Evolutionary conservation across 2,797 vertebrate genomes (phyloP), one percentile per base, ranked within the genome.

Genomic region (Siniperca undulata): DNA sequence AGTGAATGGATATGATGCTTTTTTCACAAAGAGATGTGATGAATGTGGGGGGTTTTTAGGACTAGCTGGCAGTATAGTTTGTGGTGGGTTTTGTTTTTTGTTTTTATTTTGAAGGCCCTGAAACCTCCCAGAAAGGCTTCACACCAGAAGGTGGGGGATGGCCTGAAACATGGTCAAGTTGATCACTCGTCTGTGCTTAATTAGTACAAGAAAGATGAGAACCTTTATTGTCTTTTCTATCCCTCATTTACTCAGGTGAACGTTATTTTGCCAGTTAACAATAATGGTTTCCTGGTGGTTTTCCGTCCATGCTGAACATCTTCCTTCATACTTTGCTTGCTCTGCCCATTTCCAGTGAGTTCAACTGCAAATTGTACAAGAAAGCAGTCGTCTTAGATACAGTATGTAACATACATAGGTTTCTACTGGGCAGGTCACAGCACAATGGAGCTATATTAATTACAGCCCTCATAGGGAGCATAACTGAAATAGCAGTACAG

Each of bases 171-270:
- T 48, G 30, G 36, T n/a, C 13, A 61, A 19, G 17, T 1, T 17
- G 17, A 62, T 46, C 16, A n/a, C 44, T 56, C 0, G 0, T 36
- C 40, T 40, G 30, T 59, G 27, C 38, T 48, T 60, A 6, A 44
- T 73, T 27, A 73, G 30, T 61, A 66, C 48, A 64, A 65, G 44
- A 73, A 44, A 58, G 38, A 34, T 30, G 2, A 36, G 9, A 34
- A 68, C 44, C 68, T 70, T 70, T 24, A 62, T 71, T 11, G 7
- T 67, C 6, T 80, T 69, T 75, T 71, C 13, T 24, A n/a, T 73
- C 66, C 27, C 12, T 75, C 48, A 40, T 83, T 76, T 77, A 70
- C 85, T 92, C 89, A 91, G 86, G 90, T 85, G 65, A 90, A 74
- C 36, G 19, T 64, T 50, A 44, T 61, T 62, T 74, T 81, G 76